Conservation (phyloP, 1,140 invertebrate species). For the Orchestia grillus region DNA sequence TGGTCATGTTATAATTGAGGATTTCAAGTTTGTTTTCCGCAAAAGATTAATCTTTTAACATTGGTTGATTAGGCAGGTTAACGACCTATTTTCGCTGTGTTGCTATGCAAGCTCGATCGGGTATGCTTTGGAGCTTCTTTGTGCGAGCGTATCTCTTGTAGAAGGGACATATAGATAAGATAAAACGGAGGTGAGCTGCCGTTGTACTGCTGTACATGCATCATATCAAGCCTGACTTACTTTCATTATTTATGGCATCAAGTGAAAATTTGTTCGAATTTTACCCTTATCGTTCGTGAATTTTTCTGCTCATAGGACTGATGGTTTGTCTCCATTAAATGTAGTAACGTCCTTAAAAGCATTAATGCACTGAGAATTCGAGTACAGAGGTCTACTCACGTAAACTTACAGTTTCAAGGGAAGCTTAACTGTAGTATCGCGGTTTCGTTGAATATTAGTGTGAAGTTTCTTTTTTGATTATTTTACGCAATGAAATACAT, state of each 20-base stretch:
- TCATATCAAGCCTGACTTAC: background rate
- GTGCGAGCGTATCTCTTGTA: background rate
- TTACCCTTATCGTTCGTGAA: background rate
- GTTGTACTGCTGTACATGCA: background rate
- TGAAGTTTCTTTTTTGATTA: no score
- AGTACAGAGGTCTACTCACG: no score
- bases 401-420: no score
- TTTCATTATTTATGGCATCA: background rate
- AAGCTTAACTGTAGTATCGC: no score
- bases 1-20: background rate
- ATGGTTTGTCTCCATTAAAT: background rate
- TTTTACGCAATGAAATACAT: no score
- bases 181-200: background rate
- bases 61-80: background rate
- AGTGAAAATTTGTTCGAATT: background rate
- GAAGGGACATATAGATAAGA: slow-evolving; percentile 9
- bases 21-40: background rate
- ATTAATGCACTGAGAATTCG: no score
- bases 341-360: no score
- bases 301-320: background rate
- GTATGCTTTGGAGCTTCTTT: slow-evolving; percentile 7
- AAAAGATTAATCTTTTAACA: background rate
- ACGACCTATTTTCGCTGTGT: slow-evolving; percentile 23
- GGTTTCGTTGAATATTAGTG: no score
- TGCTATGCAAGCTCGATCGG: slow-evolving; percentile 10